These are phyloP conservation scores for Polydrusus tereticollis DNA, from an alignment of 2,888 invertebrate genomes.

Conservation along the genomic window DNA sequence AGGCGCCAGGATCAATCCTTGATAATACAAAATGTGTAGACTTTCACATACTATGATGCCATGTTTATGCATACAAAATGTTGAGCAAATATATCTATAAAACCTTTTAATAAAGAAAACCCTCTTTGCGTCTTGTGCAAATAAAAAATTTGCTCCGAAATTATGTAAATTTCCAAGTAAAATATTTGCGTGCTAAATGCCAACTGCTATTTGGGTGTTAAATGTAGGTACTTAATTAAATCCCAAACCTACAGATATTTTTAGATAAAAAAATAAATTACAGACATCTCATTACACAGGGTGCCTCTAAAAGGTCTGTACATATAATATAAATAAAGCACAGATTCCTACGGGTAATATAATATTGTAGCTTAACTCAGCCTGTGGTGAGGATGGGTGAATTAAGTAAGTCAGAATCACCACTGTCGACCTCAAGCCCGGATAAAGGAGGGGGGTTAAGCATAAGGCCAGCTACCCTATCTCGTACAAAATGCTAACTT, in stretches of 20 bases:
- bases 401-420: too few relatives aligned
- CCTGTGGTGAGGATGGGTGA: too few relatives aligned
- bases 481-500: too few relatives aligned
- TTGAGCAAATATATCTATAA: conserved; percentile 17
- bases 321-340: too few relatives aligned
- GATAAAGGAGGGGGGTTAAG: too few relatives aligned
- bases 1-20: conserved; percentile 37
- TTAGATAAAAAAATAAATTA: too few relatives aligned
- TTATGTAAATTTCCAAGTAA: conserved; percentile 72
- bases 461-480: too few relatives aligned
- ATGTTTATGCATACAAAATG: conserved; percentile 32
- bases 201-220: not conserved
- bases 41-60: conserved; percentile 26
- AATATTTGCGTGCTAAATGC: not conserved
- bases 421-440: too few relatives aligned
- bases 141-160: not conserved
- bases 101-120: conserved; percentile 11
- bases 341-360: too few relatives aligned
- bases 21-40: conserved; percentile 34
- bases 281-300: too few relatives aligned
- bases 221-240: not conserved
- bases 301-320: too few relatives aligned
- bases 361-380: too few relatives aligned
- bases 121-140: not conserved
- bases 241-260: not conserved